These are phyloP conservation scores for Pandemis heparana DNA, from an alignment of 2,888 invertebrate species.

Conservation along the genomic window DNA sequence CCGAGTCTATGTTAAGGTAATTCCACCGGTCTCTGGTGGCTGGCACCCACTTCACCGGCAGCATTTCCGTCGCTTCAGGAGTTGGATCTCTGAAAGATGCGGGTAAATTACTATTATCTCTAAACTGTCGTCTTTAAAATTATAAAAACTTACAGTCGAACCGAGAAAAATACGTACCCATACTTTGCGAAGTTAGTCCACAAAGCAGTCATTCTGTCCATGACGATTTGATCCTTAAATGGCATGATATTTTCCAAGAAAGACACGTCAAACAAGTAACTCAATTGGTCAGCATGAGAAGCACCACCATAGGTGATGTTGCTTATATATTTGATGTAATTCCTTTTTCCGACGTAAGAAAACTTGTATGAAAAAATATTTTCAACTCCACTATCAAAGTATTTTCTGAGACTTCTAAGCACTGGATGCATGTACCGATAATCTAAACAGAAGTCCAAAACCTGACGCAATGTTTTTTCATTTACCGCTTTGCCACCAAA, in stretches of 20 bases:
- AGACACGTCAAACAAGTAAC: conserved; percentile 56
- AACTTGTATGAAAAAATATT: conserved; percentile 56
- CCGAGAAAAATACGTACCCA: conserved; percentile 53
- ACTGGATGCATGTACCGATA: conserved; percentile 53
- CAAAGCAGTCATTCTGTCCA: conserved; percentile 57
- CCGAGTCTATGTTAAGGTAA: conserved; percentile 48
- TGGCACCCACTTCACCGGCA: conserved; percentile 63
- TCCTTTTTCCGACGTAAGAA: conserved; percentile 55
- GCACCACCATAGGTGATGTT: conserved; percentile 54
- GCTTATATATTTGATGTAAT: conserved; percentile 40
- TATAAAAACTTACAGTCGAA: too few relatives aligned
- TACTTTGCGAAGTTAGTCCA: conserved; percentile 67
- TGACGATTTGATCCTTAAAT: conserved; percentile 57
- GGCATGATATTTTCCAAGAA: conserved; percentile 46
- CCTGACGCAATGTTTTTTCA: conserved; percentile 36
- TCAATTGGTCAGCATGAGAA: conserved; percentile 57
- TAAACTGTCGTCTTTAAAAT: too few relatives aligned
- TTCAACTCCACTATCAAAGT: conserved; percentile 47
- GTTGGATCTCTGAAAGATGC: conserved; percentile 60
- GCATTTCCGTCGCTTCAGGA: conserved; percentile 54
- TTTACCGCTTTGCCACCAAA: conserved; percentile 51
- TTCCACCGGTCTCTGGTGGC: conserved; percentile 50
- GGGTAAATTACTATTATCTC: not conserved
- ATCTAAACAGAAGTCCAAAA: conserved; percentile 55
- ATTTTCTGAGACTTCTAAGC: conserved; percentile 50